A percentile compares a stretch with the other conserved stretches of the same genome.
Conservation (phyloP, 2,113 vertebrate genomes). For the Chlamydotis undulata region DNA sequence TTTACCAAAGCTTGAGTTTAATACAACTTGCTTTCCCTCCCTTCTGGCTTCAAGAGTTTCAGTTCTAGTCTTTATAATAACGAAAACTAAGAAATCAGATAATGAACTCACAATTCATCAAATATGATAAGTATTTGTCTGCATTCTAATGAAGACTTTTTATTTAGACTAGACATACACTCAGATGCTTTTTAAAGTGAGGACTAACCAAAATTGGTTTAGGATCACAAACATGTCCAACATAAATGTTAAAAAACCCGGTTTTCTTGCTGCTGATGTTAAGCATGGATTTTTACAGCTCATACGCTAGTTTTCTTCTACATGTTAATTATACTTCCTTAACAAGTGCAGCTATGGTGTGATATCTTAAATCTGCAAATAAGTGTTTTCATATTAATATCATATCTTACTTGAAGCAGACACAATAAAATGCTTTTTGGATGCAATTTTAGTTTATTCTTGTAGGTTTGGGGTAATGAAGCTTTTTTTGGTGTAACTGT, state of each 20-base stretch:
- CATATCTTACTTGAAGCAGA: neutral
- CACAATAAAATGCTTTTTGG: neutral
- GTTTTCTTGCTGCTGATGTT: neutral
- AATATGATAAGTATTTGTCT: neutral
- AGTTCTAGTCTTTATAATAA: neutral
- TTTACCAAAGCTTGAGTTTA: neutral
- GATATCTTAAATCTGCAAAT: neutral
- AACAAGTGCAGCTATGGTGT: neutral
- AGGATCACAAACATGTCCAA: neutral
- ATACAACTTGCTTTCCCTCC: neutral
- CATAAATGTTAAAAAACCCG: neutral
- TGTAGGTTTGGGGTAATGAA: neutral
- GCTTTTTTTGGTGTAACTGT: neutral
- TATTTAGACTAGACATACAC: neutral
- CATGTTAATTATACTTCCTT: neutral
- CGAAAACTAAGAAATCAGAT: neutral
- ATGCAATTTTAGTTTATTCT: neutral
- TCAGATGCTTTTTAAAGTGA: neutral
- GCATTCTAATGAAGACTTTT: neutral
- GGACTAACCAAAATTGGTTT: rapidly evolving
- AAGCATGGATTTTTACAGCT: neutral
- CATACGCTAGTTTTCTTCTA: neutral
- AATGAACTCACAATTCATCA: neutral
- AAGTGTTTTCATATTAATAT: neutral
- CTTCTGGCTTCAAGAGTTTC: neutral